Evolutionary conservation across 2,888 invertebrate genomes (phyloP).

Genomic region (Gymnosoma rotundatum): DNA sequence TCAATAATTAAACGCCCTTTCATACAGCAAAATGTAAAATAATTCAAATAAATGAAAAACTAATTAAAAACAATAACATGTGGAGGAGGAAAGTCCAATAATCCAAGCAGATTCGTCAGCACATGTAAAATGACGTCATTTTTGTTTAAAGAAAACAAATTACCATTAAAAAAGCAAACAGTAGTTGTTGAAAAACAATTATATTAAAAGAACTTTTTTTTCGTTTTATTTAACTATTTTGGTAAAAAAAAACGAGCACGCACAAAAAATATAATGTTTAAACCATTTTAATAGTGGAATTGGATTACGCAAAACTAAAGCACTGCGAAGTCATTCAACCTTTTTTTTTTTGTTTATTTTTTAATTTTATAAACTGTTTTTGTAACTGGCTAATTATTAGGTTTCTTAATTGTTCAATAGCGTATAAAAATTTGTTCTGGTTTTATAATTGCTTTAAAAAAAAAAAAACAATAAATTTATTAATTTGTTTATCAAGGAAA

Average conservation of each 20-base stretch:
- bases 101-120: conserved; percentile 8
- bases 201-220: background rate
- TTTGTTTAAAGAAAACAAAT: background rate
- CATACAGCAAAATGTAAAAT: conserved; percentile 14
- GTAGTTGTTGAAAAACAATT: too few relatives aligned
- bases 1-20: conserved; percentile 46
- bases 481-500: conserved; percentile 27
- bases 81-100: conserved; percentile 33
- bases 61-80: conserved; percentile 14
- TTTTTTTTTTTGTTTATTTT: background rate
- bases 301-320: conserved; percentile 9
- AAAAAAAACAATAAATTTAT: background rate
- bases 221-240: background rate
- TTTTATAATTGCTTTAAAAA: background rate
- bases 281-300: conserved; percentile 3
- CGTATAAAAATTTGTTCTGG: conserved; percentile 4
- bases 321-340: conserved; percentile 57
- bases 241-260: background rate
- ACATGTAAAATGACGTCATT: conserved; percentile 44
- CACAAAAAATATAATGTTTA: background rate
- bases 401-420: conserved; percentile 37
- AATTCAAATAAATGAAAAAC: conserved; percentile 35
- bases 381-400: background rate
- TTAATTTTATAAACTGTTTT: conserved; percentile 18
- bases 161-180: background rate